Percentiles rank a stretch among this genome's conserved stretches.
These are phyloP conservation scores for Iphiclides podalirius DNA, from an alignment of 2,888 invertebrate species.

Conservation along the genomic window DNA sequence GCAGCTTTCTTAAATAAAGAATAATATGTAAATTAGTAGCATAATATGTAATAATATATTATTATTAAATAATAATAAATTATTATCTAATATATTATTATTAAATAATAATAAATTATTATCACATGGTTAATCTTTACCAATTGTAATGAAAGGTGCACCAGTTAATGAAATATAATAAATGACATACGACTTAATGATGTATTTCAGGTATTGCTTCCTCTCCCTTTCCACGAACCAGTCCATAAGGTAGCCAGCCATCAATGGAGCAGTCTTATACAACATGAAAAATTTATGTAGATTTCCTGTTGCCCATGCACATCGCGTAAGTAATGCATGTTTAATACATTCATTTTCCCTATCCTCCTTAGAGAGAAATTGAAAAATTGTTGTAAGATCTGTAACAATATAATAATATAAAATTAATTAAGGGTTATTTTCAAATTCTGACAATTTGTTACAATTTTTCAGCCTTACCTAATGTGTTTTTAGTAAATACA, in stretches of 20 bases:
- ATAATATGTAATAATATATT: too few relatives aligned
- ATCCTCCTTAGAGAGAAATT: slow-evolving; percentile 87
- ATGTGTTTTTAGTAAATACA: slow-evolving; percentile 97
- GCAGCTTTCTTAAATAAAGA: too few relatives aligned
- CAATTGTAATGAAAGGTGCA: background rate
- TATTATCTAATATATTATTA: too few relatives aligned
- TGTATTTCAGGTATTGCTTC: slow-evolving; percentile 92
- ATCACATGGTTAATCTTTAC: background rate
- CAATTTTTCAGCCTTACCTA: slow-evolving; percentile 88
- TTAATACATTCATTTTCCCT: slow-evolving; percentile 89
- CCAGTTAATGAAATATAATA: slow-evolving; percentile 17
- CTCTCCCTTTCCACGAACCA: slow-evolving; percentile 98
- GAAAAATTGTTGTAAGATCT: slow-evolving; percentile 96
- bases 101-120: too few relatives aligned
- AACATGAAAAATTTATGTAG: slow-evolving; percentile 95
- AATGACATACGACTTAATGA: slow-evolving; percentile 97
- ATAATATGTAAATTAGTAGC: too few relatives aligned
- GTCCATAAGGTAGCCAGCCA: slow-evolving; percentile 98
- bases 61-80: too few relatives aligned
- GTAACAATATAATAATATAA: slow-evolving; percentile 42
- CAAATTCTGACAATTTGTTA: too few relatives aligned
- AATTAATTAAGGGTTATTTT: too few relatives aligned
- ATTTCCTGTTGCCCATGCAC: slow-evolving; percentile 96
- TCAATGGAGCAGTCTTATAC: slow-evolving; percentile 93
- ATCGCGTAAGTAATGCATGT: slow-evolving; percentile 92